Conservation (phyloP, 2,113 vertebrate genomes). For the Chloropsis cyanopogon region DNA sequence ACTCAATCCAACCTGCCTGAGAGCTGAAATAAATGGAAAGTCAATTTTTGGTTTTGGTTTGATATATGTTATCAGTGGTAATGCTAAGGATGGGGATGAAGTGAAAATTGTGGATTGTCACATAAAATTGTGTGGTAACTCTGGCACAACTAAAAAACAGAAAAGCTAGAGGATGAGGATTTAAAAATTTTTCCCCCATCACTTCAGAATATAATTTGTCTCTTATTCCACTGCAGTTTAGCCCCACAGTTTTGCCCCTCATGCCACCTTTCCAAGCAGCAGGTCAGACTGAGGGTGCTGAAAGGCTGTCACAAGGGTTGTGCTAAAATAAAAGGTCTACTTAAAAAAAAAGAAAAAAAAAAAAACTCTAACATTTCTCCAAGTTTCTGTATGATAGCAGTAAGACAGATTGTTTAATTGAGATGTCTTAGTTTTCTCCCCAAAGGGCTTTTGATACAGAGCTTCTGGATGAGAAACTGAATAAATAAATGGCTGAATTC, state of each 20-base stretch:
- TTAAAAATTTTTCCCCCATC: accelerated
- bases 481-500: not conserved
- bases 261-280: not conserved
- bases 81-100: not conserved
- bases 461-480: not conserved
- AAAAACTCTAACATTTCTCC: not conserved
- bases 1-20: not conserved
- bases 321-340: not conserved
- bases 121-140: not conserved
- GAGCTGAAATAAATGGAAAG: not conserved
- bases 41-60: not conserved
- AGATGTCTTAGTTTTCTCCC: not conserved
- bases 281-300: not conserved
- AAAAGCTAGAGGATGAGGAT: not conserved
- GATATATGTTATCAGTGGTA: not conserved
- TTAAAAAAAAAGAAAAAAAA: not conserved
- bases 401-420: not conserved
- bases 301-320: not conserved
- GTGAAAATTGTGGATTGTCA: not conserved
- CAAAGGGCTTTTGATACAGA: not conserved
- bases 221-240: not conserved
- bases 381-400: not conserved
- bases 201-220: not conserved
- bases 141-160: not conserved
- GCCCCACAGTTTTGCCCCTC: not conserved